Percentiles rank a stretch among this genome's conserved stretches.
These are phyloP conservation scores for Malacosoma neustria DNA, from an alignment of 2,888 invertebrate genomes.

Conservation along the genomic window DNA sequence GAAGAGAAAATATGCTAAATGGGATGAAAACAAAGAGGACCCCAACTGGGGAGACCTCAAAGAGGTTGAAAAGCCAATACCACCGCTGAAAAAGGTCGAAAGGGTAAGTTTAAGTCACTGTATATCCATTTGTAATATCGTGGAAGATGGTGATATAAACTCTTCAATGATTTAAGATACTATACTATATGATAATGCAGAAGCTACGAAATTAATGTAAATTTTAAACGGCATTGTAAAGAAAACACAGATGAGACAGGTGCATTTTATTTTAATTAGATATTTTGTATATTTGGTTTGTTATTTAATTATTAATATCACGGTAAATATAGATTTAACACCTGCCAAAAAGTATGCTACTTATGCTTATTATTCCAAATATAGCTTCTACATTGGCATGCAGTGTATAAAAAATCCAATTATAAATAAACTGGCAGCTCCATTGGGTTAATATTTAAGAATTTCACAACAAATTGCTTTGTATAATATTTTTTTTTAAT, in stretches of 20 bases:
- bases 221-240: slow-evolving; percentile 26
- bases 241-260: too few species aligned
- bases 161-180: slow-evolving; percentile 18
- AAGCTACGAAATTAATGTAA: slow-evolving; percentile 17
- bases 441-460: slow-evolving; percentile 28
- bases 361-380: too few species aligned
- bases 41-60: slow-evolving; percentile 96
- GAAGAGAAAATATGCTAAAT: slow-evolving; percentile 95
- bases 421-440: slow-evolving; percentile 34
- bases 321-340: too few species aligned
- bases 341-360: too few species aligned
- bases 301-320: too few species aligned
- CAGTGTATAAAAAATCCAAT: slow-evolving; percentile 24
- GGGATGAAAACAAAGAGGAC: slow-evolving; percentile 93
- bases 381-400: slow-evolving; percentile 27
- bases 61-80: slow-evolving; percentile 90
- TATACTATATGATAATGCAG: slow-evolving; percentile 20
- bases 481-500: too few species aligned
- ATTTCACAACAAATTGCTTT: slow-evolving; percentile 8
- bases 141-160: slow-evolving; percentile 52
- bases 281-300: too few species aligned
- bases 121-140: slow-evolving; percentile 1
- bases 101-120: slow-evolving; percentile 78
- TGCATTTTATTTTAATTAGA: too few species aligned
- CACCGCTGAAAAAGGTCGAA: slow-evolving; percentile 93